Evolutionary conservation across 1,140 invertebrate species (phyloP).

Genomic region (Drosophila elegans): DNA sequence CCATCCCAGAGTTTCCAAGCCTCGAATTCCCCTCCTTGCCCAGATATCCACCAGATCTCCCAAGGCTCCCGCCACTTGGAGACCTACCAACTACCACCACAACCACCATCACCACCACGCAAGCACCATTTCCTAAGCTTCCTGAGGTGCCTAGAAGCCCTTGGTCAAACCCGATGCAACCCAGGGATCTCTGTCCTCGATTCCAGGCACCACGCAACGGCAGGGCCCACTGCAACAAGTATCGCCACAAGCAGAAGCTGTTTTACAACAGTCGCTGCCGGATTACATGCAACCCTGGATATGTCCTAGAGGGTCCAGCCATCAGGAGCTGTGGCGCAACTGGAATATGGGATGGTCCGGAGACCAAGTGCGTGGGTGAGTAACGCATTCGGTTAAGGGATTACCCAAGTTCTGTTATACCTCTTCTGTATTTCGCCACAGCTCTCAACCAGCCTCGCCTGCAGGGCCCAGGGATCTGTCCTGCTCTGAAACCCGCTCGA

Average conservation of each 20-base stretch:
- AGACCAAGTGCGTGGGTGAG: constrained; percentile 86
- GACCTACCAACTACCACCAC: background rate
- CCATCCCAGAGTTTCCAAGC: background rate
- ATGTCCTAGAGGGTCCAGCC: constrained; percentile 85
- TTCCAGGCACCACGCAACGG: constrained; percentile 83
- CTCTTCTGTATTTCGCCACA: constrained; percentile 1
- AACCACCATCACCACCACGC: background rate
- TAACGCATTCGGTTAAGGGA: constrained; percentile 3
- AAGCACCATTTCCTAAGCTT: constrained; percentile 84
- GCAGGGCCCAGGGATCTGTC: constrained; percentile 58
- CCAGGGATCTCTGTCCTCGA: constrained; percentile 72
- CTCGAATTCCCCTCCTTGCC: background rate
- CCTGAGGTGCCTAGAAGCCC: constrained; percentile 83
- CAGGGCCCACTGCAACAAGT: constrained; percentile 82
- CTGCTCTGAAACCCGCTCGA: constrained; percentile 78
- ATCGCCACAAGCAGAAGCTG: constrained; percentile 68
- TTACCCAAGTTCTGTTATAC: too few relatives aligned
- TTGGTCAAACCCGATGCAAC: background rate
- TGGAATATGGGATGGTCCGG: constrained; percentile 86
- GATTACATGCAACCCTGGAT: constrained; percentile 86
- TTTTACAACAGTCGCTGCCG: constrained; percentile 86
- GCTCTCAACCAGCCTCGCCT: constrained; percentile 4
- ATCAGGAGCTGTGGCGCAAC: constrained; percentile 85
- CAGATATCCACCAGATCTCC: background rate
- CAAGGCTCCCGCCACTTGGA: background rate